Percentiles rank a stretch among this genome's conserved stretches.
Evolutionary conservation across 1,140 invertebrate genomes (phyloP).

Genomic region (Eubasilissa regina): DNA sequence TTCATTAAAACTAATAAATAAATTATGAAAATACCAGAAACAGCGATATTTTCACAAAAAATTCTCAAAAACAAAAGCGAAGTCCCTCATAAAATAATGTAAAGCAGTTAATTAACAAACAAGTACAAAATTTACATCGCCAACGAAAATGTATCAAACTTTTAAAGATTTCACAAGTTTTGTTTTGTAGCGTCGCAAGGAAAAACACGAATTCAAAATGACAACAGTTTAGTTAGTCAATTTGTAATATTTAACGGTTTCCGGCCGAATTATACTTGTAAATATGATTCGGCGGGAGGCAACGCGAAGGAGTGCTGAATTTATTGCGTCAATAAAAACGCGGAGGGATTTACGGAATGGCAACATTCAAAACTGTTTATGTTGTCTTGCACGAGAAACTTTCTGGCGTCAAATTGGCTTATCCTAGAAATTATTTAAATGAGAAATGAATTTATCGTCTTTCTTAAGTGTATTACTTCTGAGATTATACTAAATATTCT

Average conservation of each 20-base stretch:
- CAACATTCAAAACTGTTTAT: constrained; percentile 32
- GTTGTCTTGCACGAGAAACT: constrained; percentile 15
- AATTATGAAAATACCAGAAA: too few species aligned
- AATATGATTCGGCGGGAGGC: constrained; percentile 26
- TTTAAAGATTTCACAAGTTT: too few species aligned
- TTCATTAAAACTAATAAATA: too few species aligned
- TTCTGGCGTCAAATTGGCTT: constrained; percentile 40
- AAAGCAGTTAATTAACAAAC: too few species aligned
- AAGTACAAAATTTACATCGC: too few species aligned
- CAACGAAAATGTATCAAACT: too few species aligned
- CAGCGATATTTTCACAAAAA: too few species aligned
- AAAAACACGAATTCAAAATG: constrained; percentile 26
- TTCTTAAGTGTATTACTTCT: constrained; percentile 33
- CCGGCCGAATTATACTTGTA: constrained; percentile 42
- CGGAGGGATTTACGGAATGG: constrained; percentile 33
- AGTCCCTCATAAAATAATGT: too few species aligned
- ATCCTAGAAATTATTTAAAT: constrained; percentile 40
- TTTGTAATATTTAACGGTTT: constrained; percentile 40
- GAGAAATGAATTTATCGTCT: constrained; percentile 36
- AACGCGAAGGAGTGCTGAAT: neutral
- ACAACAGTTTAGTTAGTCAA: constrained; percentile 41
- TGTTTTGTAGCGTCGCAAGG: neutral
- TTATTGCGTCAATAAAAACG: constrained; percentile 42
- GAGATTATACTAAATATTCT: constrained; percentile 31
- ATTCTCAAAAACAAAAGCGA: too few species aligned